These are phyloP conservation scores for Calliphora vicina DNA, from an alignment of 1,140 invertebrate species.

Conservation along the genomic window DNA sequence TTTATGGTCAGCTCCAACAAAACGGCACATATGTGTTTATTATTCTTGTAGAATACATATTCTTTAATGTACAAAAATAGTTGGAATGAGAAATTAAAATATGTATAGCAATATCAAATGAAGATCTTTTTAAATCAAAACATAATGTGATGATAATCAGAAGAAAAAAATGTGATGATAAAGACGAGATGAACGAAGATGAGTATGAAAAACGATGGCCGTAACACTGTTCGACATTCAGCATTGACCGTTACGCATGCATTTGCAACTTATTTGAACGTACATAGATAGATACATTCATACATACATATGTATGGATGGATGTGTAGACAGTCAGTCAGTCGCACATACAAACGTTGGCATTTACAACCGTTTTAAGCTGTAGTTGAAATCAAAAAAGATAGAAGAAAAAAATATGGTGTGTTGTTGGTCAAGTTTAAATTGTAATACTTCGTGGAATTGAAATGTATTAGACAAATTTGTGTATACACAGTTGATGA, in stretches of 20 bases:
- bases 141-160: not conserved
- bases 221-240: slow-evolving; percentile 7
- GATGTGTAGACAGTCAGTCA: too few relatives aligned
- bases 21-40: too few relatives aligned
- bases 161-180: not conserved
- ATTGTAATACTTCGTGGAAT: too few relatives aligned
- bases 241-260: slow-evolving; percentile 26
- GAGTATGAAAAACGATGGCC: not conserved
- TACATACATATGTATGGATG: too few relatives aligned
- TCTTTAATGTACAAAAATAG: too few relatives aligned
- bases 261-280: not conserved
- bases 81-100: too few relatives aligned
- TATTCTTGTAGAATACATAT: too few relatives aligned
- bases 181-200: not conserved
- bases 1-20: too few relatives aligned
- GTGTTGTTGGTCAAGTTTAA: not conserved
- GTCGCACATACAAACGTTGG: not conserved
- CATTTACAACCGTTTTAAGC: not conserved
- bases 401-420: not conserved
- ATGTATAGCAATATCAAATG: not conserved
- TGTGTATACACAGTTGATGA: too few relatives aligned
- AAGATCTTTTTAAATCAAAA: slow-evolving; percentile 14
- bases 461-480: too few relatives aligned
- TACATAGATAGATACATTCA: too few relatives aligned
- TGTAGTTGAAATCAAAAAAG: not conserved